phyloP scores from a whole-genome alignment of 2,888 invertebrate species.

The Mechanitis mazaeus region DNA sequence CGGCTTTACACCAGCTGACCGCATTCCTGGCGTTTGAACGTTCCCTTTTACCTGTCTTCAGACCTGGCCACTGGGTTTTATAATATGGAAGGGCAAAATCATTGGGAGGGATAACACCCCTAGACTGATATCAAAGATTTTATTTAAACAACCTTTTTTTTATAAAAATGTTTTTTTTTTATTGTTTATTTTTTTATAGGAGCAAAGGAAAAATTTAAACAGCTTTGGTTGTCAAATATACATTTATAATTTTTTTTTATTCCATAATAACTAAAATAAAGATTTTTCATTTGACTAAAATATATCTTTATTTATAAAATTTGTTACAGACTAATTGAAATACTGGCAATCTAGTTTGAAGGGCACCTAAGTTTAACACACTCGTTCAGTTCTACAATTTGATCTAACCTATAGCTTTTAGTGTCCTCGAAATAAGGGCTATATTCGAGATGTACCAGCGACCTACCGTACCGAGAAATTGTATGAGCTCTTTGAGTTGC shows the following conservation, averaged over 20 bases:
- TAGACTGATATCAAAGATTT: too few species aligned
- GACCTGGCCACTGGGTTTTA: constrained; percentile 5
- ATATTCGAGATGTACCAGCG: not conserved
- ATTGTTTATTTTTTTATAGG: too few species aligned
- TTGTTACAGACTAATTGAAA: not conserved
- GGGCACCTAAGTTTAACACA: constrained; percentile 2
- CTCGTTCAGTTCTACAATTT: not conserved
- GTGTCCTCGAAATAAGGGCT: not conserved
- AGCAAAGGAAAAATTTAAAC: too few species aligned
- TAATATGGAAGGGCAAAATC: too few species aligned
- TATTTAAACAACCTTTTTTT: too few species aligned
- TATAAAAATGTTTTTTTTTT: too few species aligned
- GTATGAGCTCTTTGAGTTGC: constrained; percentile 1
- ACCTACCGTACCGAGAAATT: constrained; percentile 5
- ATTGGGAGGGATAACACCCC: too few species aligned
- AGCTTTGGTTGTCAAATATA: too few species aligned
- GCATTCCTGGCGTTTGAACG: constrained; percentile 45
- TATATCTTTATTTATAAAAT: too few species aligned
- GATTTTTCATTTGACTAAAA: too few species aligned
- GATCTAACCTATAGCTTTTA: not conserved
- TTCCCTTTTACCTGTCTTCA: constrained; percentile 31
- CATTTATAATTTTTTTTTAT: too few species aligned
- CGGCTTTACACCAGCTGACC: constrained; percentile 46
- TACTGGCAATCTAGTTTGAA: not conserved
- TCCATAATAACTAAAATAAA: too few species aligned